Base-by-base conservation (phyloP, 2,888 invertebrate genomes). In the Drosophila meridionalis region DNA sequence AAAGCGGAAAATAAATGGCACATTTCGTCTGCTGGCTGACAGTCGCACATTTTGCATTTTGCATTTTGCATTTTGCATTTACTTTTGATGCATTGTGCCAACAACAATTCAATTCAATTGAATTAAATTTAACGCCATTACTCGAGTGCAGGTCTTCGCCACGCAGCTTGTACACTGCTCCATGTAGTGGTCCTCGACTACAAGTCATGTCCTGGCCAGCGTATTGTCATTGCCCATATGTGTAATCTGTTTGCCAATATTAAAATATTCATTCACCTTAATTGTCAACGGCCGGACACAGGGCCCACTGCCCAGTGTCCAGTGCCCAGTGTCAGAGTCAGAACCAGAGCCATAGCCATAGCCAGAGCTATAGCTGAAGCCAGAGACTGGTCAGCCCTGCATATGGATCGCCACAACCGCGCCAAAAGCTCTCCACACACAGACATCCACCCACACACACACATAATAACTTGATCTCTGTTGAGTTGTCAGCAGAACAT, bases 211-310 rank as follows among this genome's bases (percentile, higher is more conserved):
- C 75, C 76, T 76, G 69, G 38, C 36, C 64, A 45, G 76, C 45
- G 50, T 43, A 63, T 70, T 69, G 76, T 72, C 82, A 77, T 71
- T 87, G 79, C 74, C 87, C 84, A 86, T 80, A 89, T 89, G 84
- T 80, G 89, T 87, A 89, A 87, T 87, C 87, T 87, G 89, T 89
- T 87, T 87, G 89, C 85, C 89, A 87, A 87, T 89, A 87, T 87
- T 87, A 87, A 87, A 87, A 87, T 87, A 87, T 87, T 87, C 89
- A 87, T 87, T 82, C 87, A 83, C 87, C 87, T 89, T 87, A 89
- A 87, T 87, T 87, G 87, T 87, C 87, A 87, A 89, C 85, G 87
- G 89, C 67, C 76, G 65, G 64, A 57, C 53, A 52, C 20, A 48
- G 59, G 45, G 12, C 60, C 40, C 59, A 32, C 34, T n/a, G 20